phyloP scores from a whole-genome alignment of 2,797 vertebrate species.

The Linurgus olivaceus region DNA sequence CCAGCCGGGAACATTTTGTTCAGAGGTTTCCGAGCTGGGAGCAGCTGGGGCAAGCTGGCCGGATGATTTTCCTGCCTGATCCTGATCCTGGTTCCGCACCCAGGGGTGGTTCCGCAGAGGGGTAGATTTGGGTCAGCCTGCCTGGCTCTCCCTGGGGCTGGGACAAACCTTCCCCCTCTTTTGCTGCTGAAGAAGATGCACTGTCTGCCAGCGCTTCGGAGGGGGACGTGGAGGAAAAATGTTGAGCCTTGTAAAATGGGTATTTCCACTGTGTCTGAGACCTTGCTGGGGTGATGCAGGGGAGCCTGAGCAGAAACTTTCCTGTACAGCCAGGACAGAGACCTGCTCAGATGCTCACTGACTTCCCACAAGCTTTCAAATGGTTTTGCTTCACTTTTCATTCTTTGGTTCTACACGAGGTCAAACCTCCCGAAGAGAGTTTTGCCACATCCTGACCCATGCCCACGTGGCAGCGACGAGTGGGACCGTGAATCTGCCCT shows the following conservation, averaged over 20 bases:
- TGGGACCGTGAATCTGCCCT: rapidly evolving
- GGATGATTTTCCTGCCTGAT: not conserved
- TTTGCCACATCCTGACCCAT: not conserved
- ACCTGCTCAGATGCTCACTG: not conserved
- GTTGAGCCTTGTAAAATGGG: not conserved
- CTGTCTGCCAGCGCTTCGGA: not conserved
- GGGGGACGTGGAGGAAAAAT: not conserved
- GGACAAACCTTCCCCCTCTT: not conserved
- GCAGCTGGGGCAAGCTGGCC: not conserved
- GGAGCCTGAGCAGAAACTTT: not conserved
- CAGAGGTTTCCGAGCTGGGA: not conserved
- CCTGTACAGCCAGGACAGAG: not conserved
- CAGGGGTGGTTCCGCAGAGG: not conserved
- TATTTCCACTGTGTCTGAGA: not conserved
- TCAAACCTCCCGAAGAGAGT: not conserved
- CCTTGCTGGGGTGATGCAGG: not conserved
- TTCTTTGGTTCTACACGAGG: not conserved
- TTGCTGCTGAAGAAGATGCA: not conserved
- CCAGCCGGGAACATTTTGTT: slow-evolving; percentile 35
- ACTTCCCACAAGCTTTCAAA: not conserved
- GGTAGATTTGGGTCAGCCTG: not conserved
- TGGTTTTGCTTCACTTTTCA: not conserved
- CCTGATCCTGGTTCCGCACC: not conserved
- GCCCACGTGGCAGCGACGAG: not conserved
- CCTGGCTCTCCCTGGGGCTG: not conserved